Evolutionary conservation across 1,140 invertebrate genomes (phyloP).

Genomic region (Bombus pascuorum): DNA sequence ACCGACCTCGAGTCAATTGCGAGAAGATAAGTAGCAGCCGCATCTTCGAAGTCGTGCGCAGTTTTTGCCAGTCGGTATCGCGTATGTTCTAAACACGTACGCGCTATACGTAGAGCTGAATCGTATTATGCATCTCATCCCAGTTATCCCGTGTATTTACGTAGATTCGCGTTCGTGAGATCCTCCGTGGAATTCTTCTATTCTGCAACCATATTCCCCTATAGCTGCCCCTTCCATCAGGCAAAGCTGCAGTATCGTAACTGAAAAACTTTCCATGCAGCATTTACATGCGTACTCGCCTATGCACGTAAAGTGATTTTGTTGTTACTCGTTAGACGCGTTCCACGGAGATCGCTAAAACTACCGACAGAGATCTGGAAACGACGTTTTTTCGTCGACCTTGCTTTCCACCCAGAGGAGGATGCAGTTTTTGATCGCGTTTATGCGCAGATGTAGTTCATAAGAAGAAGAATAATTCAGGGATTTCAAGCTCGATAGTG

Average conservation of each 20-base stretch:
- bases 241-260: conserved; percentile 17
- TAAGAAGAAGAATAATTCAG: background rate
- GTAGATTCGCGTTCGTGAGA: conserved; percentile 20
- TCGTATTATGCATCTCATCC: conserved; percentile 31
- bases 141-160: conserved; percentile 44
- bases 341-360: background rate
- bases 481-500: too few species aligned
- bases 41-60: background rate
- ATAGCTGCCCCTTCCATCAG: background rate
- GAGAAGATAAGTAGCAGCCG: background rate
- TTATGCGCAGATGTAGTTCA: background rate
- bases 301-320: conserved; percentile 8
- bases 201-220: background rate
- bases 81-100: background rate
- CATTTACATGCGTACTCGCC: background rate
- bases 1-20: background rate
- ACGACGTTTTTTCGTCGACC: background rate
- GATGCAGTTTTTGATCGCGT: background rate
- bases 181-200: conserved; percentile 28
- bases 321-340: conserved; percentile 25
- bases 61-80: background rate
- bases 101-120: background rate
- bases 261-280: conserved; percentile 33
- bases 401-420: too few species aligned
- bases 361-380: background rate